phyloP scores from a whole-genome alignment of 2,797 vertebrate genomes.

The Clarias pachynema region DNA sequence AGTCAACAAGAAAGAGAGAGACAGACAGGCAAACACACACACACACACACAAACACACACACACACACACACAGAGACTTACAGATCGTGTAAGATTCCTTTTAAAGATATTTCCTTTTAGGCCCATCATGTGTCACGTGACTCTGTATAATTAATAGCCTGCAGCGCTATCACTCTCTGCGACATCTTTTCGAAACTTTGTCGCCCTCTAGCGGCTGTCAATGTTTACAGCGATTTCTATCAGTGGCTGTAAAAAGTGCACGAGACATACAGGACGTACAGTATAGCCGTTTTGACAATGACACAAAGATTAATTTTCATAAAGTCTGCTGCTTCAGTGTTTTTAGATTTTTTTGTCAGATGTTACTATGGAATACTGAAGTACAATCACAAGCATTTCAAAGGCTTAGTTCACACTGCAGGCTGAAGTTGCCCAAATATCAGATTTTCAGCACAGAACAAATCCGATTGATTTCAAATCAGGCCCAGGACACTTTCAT shows the following conservation, averaged over 20 bases:
- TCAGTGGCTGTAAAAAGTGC: neutral
- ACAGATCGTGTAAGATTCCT: neutral
- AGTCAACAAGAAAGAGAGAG: constrained; percentile 5
- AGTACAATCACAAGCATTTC: too few species aligned
- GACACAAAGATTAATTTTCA: too few species aligned
- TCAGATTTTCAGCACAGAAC: too few species aligned
- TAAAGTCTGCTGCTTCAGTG: too few species aligned
- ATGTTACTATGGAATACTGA: too few species aligned
- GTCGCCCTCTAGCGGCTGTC: constrained; percentile 33
- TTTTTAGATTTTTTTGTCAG: too few species aligned
- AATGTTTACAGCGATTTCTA: neutral
- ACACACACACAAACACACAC: neutral
- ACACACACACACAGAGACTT: neutral
- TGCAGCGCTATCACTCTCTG: neutral
- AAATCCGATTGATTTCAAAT: too few species aligned
- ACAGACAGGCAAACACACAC: neutral
- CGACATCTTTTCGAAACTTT: constrained; percentile 3
- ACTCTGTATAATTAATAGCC: constrained; percentile 2
- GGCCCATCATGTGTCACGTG: neutral
- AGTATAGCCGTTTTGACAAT: too few species aligned
- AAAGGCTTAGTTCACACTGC: too few species aligned
- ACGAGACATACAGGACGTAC: too few species aligned
- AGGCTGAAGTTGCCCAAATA: too few species aligned
- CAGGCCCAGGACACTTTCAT: too few species aligned
- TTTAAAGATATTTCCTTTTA: neutral